Conservation (phyloP, 2,113 vertebrate species). For the Ancistrus triradiatus region DNA sequence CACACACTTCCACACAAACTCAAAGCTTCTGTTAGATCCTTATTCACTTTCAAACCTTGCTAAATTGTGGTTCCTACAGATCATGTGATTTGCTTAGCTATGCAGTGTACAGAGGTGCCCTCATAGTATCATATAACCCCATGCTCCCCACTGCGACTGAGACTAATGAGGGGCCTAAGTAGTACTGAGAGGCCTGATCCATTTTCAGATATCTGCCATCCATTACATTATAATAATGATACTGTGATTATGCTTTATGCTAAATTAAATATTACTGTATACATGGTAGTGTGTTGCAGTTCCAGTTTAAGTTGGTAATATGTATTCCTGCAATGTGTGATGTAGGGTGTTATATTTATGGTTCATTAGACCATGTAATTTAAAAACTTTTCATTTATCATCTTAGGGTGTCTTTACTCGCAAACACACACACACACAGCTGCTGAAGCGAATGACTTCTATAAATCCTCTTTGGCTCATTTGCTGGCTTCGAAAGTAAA, state of each 20-base stretch:
- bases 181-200: slow-evolving; percentile 2
- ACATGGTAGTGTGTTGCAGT: too few species aligned
- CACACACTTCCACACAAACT: slow-evolving; percentile 12
- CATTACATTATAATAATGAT: background rate
- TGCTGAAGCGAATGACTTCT: too few species aligned
- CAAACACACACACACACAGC: too few species aligned
- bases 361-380: too few species aligned
- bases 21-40: background rate
- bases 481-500: too few species aligned
- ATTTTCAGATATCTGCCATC: background rate
- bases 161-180: slow-evolving; percentile 22
- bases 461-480: too few species aligned
- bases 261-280: background rate
- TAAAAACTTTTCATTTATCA: too few species aligned
- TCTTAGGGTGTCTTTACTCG: too few species aligned
- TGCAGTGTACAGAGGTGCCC: background rate
- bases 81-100: slow-evolving; percentile 5
- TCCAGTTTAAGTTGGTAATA: too few species aligned
- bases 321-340: too few species aligned
- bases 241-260: background rate
- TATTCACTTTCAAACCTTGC: slow-evolving; percentile 15
- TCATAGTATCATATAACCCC: slow-evolving; percentile 19
- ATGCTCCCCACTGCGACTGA: background rate
- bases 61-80: slow-evolving; percentile 33
- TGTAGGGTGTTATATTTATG: too few species aligned